A percentile compares a stretch with the other conserved stretches of the same genome.
Conservation (phyloP, 2,797 vertebrate species). For the Somateria mollissima region DNA sequence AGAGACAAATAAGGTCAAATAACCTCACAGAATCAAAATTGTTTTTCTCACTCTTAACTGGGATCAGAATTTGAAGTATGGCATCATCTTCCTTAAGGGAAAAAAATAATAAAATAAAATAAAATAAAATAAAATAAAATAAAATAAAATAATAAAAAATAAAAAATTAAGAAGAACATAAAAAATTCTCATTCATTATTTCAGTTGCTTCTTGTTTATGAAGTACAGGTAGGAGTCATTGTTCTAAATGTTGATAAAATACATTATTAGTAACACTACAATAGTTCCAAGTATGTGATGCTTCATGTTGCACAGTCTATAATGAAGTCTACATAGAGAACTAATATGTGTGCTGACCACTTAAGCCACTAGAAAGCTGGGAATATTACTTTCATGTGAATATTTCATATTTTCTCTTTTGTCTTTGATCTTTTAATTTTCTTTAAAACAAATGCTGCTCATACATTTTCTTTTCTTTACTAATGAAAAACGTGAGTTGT, state of each 20-base stretch:
- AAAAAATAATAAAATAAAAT: neutral
- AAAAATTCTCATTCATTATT: neutral
- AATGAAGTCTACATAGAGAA: neutral
- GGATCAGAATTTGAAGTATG: neutral
- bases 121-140: neutral
- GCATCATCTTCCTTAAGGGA: neutral
- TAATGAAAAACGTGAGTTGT: neutral
- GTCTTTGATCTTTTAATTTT: neutral
- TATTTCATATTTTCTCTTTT: neutral
- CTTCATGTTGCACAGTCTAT: fast-evolving
- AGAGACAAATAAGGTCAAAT: neutral
- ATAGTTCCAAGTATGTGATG: neutral
- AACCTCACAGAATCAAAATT: neutral
- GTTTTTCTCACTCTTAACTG: neutral
- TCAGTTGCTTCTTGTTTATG: neutral
- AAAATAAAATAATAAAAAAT: neutral
- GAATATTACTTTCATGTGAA: neutral
- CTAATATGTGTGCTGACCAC: neutral
- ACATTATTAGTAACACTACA: neutral
- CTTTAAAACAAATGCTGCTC: neutral
- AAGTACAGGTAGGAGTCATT: neutral
- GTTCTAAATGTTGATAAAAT: neutral
- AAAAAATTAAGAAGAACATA: neutral
- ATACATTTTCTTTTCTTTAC: neutral
- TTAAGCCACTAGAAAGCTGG: neutral